phyloP scores from a whole-genome alignment of 1,140 invertebrate genomes.

The Dinothrombium tinctorium region DNA sequence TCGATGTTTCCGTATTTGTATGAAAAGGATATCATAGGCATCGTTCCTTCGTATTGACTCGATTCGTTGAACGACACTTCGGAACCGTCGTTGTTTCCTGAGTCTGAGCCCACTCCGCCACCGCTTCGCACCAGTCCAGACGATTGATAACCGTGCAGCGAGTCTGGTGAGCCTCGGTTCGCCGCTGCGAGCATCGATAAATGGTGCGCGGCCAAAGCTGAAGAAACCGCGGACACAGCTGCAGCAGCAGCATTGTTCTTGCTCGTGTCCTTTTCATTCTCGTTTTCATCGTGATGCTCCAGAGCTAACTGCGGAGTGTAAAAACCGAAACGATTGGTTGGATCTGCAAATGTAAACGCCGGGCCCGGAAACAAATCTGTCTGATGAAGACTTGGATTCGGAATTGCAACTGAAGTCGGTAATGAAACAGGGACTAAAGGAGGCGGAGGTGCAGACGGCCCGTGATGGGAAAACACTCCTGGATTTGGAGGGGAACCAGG shows the following conservation, averaged over 20 bases:
- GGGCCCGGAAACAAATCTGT: slow-evolving; percentile 54
- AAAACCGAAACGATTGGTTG: slow-evolving; percentile 12
- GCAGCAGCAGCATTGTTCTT: slow-evolving; percentile 2
- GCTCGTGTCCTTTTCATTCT: slow-evolving; percentile 9
- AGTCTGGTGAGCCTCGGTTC: slow-evolving; percentile 16
- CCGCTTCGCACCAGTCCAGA: too few species aligned
- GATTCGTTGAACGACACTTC: slow-evolving; percentile 13
- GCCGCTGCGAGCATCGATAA: slow-evolving; percentile 9
- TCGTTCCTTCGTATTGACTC: slow-evolving; percentile 10
- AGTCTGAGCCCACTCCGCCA: background rate
- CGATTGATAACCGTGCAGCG: slow-evolving; percentile 13
- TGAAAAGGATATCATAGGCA: slow-evolving; percentile 25
- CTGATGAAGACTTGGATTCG: slow-evolving; percentile 80
- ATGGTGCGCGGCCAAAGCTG: slow-evolving; percentile 10
- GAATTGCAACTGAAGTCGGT: slow-evolving; percentile 79
- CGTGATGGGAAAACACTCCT: background rate
- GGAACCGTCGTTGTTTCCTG: slow-evolving; percentile 8
- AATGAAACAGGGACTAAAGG: slow-evolving; percentile 61
- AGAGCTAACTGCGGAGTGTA: slow-evolving; percentile 18
- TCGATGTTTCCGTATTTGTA: slow-evolving; percentile 5
- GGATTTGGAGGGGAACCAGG: background rate
- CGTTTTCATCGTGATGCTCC: slow-evolving; percentile 25
- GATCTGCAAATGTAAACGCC: slow-evolving; percentile 27
- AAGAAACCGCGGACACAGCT: slow-evolving; percentile 3
- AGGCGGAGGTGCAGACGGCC: slow-evolving; percentile 26